Evolutionary conservation across 2,888 invertebrate genomes (phyloP).

Genomic region (Ochropleura plecta): DNA sequence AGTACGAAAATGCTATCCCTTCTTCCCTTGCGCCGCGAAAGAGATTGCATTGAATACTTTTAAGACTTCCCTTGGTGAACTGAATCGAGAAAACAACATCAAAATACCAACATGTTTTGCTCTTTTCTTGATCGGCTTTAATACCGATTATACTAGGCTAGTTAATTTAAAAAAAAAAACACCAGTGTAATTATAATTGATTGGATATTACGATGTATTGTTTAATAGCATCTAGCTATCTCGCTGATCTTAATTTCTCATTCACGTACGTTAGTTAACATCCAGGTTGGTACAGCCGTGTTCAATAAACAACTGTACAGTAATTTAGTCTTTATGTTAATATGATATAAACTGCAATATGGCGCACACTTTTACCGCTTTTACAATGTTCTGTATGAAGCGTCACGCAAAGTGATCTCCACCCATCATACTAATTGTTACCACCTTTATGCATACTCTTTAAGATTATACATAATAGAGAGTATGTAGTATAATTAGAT

Average conservation of each 20-base stretch:
- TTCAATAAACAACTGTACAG: constrained; percentile 34
- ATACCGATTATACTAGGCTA: constrained; percentile 28
- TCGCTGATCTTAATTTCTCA: constrained; percentile 66
- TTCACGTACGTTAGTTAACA: constrained; percentile 43
- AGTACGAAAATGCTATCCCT: constrained; percentile 78
- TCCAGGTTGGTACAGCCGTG: constrained; percentile 18
- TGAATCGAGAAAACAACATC: constrained; percentile 14
- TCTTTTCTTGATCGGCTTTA: constrained; percentile 15
- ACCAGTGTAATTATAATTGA: constrained; percentile 49
- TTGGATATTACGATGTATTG: constrained; percentile 56
- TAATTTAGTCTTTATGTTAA: constrained; percentile 53
- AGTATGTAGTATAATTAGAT: constrained; percentile 75
- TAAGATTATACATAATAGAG: constrained; percentile 72
- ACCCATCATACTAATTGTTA: constrained; percentile 63
- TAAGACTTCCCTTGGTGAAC: constrained; percentile 20
- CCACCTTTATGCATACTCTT: constrained; percentile 70
- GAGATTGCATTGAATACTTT: constrained; percentile 71
- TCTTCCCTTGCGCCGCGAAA: constrained; percentile 59
- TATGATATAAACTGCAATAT: constrained; percentile 48
- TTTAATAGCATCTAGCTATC: constrained; percentile 60
- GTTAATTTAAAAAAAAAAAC: constrained; percentile 35
- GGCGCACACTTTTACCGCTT: constrained; percentile 51
- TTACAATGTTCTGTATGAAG: constrained; percentile 56
- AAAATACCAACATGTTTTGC: neutral
- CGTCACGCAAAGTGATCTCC: constrained; percentile 69